Evolutionary conservation across 2,113 vertebrate genomes (phyloP).

Genomic region (Epinephelus moara): DNA sequence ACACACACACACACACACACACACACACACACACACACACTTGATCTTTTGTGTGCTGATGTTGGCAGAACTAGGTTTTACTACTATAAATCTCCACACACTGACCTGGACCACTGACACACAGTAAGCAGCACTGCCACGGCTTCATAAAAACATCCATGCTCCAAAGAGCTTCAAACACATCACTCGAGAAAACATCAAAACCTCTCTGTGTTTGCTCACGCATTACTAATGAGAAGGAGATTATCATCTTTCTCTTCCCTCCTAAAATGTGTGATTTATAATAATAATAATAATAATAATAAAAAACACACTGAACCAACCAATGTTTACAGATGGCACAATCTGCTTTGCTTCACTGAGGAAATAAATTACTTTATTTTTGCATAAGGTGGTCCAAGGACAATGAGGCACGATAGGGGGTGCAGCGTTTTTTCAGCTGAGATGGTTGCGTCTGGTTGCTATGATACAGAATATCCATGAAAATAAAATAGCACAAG

Average conservation of each 20-base stretch:
- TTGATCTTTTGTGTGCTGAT: constrained; percentile 28
- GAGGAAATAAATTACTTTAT: neutral
- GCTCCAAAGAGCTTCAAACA: neutral
- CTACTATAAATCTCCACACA: constrained; percentile 11
- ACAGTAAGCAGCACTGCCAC: neutral
- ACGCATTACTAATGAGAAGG: neutral
- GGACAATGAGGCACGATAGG: too few species aligned
- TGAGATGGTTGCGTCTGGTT: too few species aligned
- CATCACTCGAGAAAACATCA: neutral
- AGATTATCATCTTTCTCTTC: neutral
- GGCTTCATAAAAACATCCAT: neutral
- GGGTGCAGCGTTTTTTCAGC: too few species aligned
- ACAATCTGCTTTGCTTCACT: neutral
- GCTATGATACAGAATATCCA: too few species aligned
- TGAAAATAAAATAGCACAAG: too few species aligned
- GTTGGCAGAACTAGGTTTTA: constrained; percentile 20
- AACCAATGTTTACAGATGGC: neutral
- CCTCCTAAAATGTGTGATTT: neutral
- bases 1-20: neutral
- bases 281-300: neutral
- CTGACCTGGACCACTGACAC: constrained; percentile 25
- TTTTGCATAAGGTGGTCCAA: too few species aligned
- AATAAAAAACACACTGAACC: too few species aligned
- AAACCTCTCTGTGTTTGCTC: too few species aligned
- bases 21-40: constrained; percentile 17